Base-by-base conservation (phyloP, 2,888 invertebrate genomes). In the Periphyllus acericola region DNA sequence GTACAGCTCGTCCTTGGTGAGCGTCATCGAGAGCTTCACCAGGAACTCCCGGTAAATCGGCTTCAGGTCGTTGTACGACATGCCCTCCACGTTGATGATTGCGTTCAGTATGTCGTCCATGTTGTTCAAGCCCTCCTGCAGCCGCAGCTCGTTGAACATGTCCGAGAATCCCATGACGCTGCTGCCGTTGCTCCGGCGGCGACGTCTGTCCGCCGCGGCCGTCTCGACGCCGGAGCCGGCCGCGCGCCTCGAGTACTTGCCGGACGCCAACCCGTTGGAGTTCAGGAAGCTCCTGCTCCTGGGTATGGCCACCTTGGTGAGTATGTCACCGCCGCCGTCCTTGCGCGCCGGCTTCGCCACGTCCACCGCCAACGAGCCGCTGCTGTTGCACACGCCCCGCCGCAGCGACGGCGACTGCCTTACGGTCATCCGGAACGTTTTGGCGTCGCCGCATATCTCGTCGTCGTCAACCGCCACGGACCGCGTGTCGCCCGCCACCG, bases 61-160 rank as follows among this genome's bases (percentile, higher is more conserved):
- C 91, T 97, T 97, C 89, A 97, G 93, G 91, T 97, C 97, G 92
- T 97, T 97, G 92, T 97, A 97, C 87, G 96, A 96, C 97, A 97
- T 97, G 89, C 97, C 97, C 91, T 97, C 96, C 66, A 96, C 95
- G 92, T 97, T 96, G 90, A 97, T 96, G 91, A 97, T 97, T 91
- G 96, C 96, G 91, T 95, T 96, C 82, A 97, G 93, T 90, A 96
- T 96, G 91, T 96, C 96, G 91, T 97, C 97, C 92, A 97, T 94
- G 88, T 96, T 96, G 91, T 96, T 96, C 83, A 97, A 93, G 91
- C 96, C 96, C 92, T 97, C 97, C 92, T 97, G 96, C 91, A 96
- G 94, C 90, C 96, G 94, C 91, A 96, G 95, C 93, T 96, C 96
- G 92, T 96, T 96, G 92, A 96, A 96, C 90, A 96, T 93, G 92